Evolutionary conservation across 2,888 invertebrate genomes (phyloP), one percentile per base, ranked within the genome.

Genomic region (Meandrusa payeni): DNA sequence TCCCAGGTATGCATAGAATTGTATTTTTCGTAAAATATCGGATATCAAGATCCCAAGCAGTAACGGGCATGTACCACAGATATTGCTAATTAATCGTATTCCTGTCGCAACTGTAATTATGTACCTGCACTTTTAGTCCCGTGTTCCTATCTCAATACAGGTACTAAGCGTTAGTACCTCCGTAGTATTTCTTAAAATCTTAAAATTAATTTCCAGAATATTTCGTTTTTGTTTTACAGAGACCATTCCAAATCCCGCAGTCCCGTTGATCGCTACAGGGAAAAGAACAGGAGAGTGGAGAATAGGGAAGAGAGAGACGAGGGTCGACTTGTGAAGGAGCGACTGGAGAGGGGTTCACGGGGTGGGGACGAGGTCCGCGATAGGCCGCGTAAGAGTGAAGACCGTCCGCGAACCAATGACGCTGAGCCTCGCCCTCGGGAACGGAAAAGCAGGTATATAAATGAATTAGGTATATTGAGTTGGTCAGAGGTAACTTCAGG

Each of bases 361-460:
- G 3, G 48, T 41, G 24, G 27, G 12, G 40, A 36, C 32, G 37
- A 54, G 48, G 15, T 48, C 45, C 15, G 45, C 41, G 28, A 17
- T 50, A 24, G 45, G 48, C 3, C 47, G 47, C 27, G 49, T 46
- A 2, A 49, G 38, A 31, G 32, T 10, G 42, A 36, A 31, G 38
- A 55, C 45, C 24, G 55, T 5, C 24, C 42, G 41, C 6, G 44
- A 1, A 17, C 19, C 5, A 6, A 36, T 5, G 43, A 20, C 9
- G 10, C 28, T 26, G 43, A 26, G 1, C 32, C 48, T 6, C 46
- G 51, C 10, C 50, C 52, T 2, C 46, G 48, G 26, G 77, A 78
- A 3, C 65, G 70, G 12, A 81, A 76, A 51, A 60, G 54, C 47
- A 74, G 80, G 81, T 80, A n/a, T n/a, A n/a, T n/a, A n/a, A n/a